Percentiles rank a stretch among this genome's conserved stretches.
Conservation (phyloP, 2,113 vertebrate species). For the Phyllostomus discolor region DNA sequence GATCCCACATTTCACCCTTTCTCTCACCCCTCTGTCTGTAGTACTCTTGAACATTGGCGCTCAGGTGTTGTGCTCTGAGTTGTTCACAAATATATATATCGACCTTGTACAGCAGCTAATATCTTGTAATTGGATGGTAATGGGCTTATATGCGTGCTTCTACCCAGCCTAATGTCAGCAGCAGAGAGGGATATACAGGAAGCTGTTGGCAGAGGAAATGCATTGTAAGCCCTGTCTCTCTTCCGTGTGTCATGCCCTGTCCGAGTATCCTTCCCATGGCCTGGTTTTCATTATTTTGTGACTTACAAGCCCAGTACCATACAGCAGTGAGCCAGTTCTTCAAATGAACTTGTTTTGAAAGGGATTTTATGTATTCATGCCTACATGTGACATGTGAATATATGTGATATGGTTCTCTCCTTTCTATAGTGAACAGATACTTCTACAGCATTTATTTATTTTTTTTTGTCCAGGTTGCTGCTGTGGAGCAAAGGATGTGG, state of each 20-base stretch:
- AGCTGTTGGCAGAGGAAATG: background rate
- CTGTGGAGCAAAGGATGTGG: background rate
- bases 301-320: background rate
- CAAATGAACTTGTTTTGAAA: background rate
- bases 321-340: background rate
- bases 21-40: background rate
- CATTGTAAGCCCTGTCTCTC: background rate
- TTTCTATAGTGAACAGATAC: background rate
- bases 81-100: background rate
- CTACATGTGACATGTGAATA: too few species aligned
- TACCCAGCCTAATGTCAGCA: background rate
- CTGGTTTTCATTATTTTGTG: background rate
- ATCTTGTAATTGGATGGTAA: background rate
- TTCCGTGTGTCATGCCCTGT: background rate
- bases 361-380: background rate
- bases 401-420: background rate
- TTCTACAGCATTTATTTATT: background rate
- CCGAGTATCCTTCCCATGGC: background rate
- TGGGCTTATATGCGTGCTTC: background rate
- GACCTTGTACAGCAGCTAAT: background rate
- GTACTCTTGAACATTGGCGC: background rate
- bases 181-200: background rate
- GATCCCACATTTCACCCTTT: too few species aligned
- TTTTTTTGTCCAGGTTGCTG: constrained; percentile 19
- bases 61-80: background rate